These are phyloP conservation scores for Steinernema feltiae DNA, from an alignment of 1,140 invertebrate species.

Conservation along the genomic window DNA sequence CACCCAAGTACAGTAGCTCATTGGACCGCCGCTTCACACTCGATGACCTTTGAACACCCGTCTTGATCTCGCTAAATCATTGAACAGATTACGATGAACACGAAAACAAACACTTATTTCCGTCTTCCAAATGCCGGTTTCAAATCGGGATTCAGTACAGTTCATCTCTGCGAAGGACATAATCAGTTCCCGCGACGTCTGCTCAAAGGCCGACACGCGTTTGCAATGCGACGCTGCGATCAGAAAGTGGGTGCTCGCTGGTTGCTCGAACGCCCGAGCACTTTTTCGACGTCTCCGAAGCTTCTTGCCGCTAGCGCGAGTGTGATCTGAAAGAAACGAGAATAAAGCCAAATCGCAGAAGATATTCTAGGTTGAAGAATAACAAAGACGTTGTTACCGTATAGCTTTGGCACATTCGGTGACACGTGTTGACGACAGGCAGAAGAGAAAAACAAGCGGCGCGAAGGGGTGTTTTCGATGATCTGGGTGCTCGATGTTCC, in stretches of 20 bases:
- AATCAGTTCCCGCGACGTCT: not conserved
- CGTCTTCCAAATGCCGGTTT: not conserved
- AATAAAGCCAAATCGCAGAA: not conserved
- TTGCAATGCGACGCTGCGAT: conserved; percentile 2
- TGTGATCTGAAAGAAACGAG: not conserved
- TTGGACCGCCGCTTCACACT: no score
- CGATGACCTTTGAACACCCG: no score
- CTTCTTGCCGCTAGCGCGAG: not conserved
- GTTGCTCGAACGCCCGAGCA: conserved; percentile 7
- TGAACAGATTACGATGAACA: no score
- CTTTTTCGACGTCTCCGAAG: not conserved
- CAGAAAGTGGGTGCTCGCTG: not conserved
- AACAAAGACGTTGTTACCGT: not conserved
- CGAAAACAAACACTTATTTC: no score
- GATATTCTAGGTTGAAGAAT: not conserved
- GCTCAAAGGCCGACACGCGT: not conserved
- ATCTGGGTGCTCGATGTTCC: not conserved
- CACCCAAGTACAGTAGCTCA: no score
- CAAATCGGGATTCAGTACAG: not conserved
- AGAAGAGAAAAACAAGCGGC: not conserved
- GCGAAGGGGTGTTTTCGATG: not conserved
- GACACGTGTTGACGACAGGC: not conserved
- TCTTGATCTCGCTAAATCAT: no score
- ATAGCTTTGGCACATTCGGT: not conserved
- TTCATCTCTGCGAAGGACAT: no score